Evolutionary conservation across 2,113 vertebrate species (phyloP).

Genomic region (Melanerpes formicivorus): DNA sequence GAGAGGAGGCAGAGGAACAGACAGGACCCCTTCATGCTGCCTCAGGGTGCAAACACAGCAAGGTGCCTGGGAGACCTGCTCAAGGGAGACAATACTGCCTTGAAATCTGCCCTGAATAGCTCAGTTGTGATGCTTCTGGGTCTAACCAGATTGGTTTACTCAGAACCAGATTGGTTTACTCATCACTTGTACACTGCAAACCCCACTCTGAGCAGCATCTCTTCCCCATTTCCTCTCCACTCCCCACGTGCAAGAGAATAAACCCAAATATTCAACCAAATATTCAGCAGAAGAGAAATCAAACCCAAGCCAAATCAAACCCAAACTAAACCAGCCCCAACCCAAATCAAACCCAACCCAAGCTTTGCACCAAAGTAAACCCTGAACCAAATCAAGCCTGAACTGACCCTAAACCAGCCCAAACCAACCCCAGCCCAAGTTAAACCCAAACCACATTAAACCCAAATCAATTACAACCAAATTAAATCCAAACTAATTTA

Average conservation of each 20-base stretch:
- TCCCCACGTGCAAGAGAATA: background rate
- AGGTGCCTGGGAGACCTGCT: background rate
- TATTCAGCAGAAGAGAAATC: background rate
- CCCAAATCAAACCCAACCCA: too few species aligned
- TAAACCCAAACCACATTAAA: too few species aligned
- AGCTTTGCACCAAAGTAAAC: too few species aligned
- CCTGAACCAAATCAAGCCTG: too few species aligned
- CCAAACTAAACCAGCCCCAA: too few species aligned
- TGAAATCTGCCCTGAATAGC: background rate
- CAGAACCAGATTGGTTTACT: too few species aligned
- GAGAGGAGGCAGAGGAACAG: constrained; percentile 50
- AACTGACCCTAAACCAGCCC: too few species aligned
- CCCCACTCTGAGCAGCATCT: accelerated
- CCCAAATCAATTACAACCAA: too few species aligned
- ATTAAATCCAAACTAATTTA: too few species aligned
- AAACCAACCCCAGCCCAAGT: too few species aligned
- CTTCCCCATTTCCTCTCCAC: background rate
- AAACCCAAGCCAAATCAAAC: background rate
- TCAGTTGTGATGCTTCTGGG: background rate
- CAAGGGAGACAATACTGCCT: background rate
- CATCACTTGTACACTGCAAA: background rate
- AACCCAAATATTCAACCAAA: background rate
- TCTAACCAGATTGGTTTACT: too few species aligned
- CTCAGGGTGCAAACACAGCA: background rate
- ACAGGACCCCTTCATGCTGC: constrained; percentile 54